A percentile compares a stretch with the other conserved stretches of the same genome.
Evolutionary conservation across 1,140 invertebrate species (phyloP).

Genomic region (Euura saliciscinereae): DNA sequence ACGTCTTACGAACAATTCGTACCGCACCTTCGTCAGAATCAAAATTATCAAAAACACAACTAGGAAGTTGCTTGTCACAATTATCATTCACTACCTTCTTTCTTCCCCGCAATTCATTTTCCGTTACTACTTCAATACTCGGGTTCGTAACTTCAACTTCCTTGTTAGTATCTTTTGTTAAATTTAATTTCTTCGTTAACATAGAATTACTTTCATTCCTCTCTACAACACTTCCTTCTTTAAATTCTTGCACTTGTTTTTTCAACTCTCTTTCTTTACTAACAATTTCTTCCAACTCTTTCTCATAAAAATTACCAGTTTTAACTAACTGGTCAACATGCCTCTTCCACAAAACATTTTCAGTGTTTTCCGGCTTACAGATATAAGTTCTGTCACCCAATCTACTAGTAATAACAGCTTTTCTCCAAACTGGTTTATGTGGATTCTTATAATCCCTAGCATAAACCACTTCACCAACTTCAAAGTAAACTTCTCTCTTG

Average conservation of each 20-base stretch:
- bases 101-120: background rate
- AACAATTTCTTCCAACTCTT: conserved; percentile 15
- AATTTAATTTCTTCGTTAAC: background rate
- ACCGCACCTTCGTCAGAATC: background rate
- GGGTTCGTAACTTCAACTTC: background rate
- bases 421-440: conserved; percentile 28
- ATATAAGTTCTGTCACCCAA: conserved; percentile 25
- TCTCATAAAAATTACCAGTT: conserved; percentile 14
- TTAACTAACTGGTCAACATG: background rate
- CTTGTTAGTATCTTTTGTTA: background rate
- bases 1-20: background rate
- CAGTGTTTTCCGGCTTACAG: conserved; percentile 20
- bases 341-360: conserved; percentile 1
- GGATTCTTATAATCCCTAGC: conserved; percentile 30
- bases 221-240: too few species aligned
- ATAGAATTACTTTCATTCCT: too few species aligned
- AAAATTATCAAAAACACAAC: background rate
- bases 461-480: conserved; percentile 29
- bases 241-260: background rate
- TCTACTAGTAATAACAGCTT: conserved; percentile 20
- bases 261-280: conserved; percentile 4
- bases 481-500: conserved; percentile 24
- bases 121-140: background rate
- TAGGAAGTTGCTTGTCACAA: background rate
- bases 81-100: background rate